phyloP scores from a whole-genome alignment of 2,113 vertebrate species.

The Callocephalon fimbriatum region DNA sequence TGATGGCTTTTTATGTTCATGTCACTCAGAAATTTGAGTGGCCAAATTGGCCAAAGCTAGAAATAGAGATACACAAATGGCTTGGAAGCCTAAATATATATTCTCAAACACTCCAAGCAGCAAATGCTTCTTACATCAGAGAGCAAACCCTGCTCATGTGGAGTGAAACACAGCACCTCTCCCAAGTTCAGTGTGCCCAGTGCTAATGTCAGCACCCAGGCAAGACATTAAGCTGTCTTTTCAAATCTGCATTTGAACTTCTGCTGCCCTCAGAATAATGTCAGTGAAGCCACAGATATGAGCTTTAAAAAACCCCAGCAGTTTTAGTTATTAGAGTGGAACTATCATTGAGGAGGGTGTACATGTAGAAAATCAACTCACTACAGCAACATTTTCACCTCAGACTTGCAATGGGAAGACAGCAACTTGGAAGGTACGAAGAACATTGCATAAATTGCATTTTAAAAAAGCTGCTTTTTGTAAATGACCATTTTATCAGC shows the following conservation, averaged over 20 bases:
- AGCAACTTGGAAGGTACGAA: neutral
- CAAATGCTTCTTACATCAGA: neutral
- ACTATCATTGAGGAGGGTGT: neutral
- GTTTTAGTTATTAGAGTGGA: neutral
- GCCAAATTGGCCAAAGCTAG: neutral
- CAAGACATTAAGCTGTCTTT: neutral
- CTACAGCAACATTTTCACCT: neutral
- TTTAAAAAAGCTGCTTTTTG: neutral
- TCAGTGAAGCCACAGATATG: neutral
- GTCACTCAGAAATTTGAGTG: neutral
- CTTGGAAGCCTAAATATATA: neutral
- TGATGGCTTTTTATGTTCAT: neutral
- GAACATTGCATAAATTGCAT: neutral
- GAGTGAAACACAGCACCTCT: accelerated
- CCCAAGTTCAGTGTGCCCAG: neutral
- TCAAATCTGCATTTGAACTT: neutral
- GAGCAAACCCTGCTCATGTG: neutral
- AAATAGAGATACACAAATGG: neutral
- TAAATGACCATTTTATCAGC: neutral
- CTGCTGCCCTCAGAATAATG: neutral
- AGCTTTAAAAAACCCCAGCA: neutral
- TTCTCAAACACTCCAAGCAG: neutral
- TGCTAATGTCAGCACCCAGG: neutral
- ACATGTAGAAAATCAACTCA: neutral
- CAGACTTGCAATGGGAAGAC: neutral